Conservation (phyloP, 2,888 invertebrate species). For the Trissonchulus latispiculum region DNA sequence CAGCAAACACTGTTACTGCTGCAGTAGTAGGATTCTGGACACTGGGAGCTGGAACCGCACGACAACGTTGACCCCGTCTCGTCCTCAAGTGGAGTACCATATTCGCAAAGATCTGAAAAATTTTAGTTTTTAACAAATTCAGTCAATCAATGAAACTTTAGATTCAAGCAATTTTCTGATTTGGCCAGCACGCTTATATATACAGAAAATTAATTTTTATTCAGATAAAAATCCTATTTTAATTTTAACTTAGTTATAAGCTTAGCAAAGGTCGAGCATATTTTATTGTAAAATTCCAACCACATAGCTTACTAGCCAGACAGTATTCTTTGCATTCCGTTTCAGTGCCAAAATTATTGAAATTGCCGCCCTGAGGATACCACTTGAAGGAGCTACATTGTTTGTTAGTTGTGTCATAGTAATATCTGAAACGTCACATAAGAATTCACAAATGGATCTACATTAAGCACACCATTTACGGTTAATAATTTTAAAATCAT, state of each 20-base stretch:
- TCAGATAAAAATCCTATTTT: no score
- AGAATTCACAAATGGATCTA: no score
- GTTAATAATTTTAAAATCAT: no score
- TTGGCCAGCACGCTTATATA: no score
- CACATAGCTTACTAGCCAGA: background rate
- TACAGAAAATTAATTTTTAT: no score
- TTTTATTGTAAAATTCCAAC: background rate
- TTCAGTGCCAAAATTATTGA: background rate
- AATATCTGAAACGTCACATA: background rate
- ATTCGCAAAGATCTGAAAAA: background rate
- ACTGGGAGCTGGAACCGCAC: background rate
- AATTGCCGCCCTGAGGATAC: background rate
- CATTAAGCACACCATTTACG: no score
- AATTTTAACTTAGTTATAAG: no score
- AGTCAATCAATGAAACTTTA: no score
- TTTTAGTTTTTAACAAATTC: no score
- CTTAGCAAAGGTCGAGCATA: no score
- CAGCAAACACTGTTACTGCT: conserved; percentile 4
- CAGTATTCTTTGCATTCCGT: background rate
- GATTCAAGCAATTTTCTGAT: no score
- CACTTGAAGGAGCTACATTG: background rate
- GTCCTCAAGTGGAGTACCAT: background rate
- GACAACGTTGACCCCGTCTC: background rate
- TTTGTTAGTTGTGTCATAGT: background rate
- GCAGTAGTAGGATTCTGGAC: background rate